A percentile compares a stretch with the other conserved stretches of the same genome.
Evolutionary conservation across 2,888 invertebrate species (phyloP).

Genomic region (Encarsia formosa): DNA sequence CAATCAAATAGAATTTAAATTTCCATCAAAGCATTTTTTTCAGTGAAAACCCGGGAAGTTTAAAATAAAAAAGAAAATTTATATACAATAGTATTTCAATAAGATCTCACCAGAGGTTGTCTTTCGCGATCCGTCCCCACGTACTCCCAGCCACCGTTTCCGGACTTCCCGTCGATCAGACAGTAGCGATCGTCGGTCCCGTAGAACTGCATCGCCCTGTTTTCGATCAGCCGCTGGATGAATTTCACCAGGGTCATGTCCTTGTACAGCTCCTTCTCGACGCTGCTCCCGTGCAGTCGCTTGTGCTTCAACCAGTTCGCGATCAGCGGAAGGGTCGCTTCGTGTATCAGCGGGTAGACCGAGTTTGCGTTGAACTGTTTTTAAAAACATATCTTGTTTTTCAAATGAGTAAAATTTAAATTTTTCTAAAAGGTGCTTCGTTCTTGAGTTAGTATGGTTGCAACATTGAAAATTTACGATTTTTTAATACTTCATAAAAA

Average conservation of each 20-base stretch:
- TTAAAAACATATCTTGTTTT: no score
- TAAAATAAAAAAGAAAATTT: no score
- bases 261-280: slow-evolving; percentile 58
- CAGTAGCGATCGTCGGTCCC: slow-evolving; percentile 54
- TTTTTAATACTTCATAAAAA: no score
- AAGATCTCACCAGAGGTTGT: slow-evolving; percentile 49
- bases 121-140: slow-evolving; percentile 58
- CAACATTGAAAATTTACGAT: no score
- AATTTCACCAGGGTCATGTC: slow-evolving; percentile 58
- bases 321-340: slow-evolving; percentile 60
- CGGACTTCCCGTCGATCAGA: slow-evolving; percentile 52
- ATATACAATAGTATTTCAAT: no score
- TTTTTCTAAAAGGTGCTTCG: no score
- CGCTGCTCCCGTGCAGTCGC: slow-evolving; percentile 50
- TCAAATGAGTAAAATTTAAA: no score
- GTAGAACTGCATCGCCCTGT: slow-evolving; percentile 57
- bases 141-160: slow-evolving; percentile 58
- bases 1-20: no score
- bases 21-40: no score
- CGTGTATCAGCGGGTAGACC: slow-evolving; percentile 67
- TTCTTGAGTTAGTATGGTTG: no score
- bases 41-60: no score
- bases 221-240: slow-evolving; percentile 57
- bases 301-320: slow-evolving; percentile 65
- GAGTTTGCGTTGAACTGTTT: slow-evolving; percentile 50